phyloP scores from a whole-genome alignment of 1,140 invertebrate genomes.

The Tribolium madens region DNA sequence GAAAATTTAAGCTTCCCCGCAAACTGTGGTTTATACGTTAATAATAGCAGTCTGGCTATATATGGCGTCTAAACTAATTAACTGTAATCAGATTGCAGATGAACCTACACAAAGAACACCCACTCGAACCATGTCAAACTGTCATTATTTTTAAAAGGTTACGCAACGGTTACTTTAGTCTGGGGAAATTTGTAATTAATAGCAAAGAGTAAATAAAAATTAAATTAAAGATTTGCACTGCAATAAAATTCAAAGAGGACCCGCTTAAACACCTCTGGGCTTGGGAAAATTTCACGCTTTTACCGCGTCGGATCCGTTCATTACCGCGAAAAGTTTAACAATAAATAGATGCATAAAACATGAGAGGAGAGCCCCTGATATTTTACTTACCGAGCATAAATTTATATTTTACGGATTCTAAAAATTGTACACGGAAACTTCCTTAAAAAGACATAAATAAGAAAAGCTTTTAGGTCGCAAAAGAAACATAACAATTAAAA shows the following conservation, averaged over 20 bases:
- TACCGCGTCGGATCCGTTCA: conserved; percentile 13
- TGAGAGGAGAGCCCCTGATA: conserved; percentile 29
- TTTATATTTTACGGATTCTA: conserved; percentile 31
- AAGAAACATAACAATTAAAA: conserved; percentile 50
- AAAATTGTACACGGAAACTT: conserved; percentile 40
- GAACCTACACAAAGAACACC: neutral
- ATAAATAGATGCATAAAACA: conserved; percentile 38
- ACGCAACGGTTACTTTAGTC: neutral
- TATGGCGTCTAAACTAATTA: neutral
- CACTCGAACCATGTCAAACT: neutral
- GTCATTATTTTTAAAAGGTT: neutral
- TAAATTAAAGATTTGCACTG: neutral
- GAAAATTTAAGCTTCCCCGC: neutral
- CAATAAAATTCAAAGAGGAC: conserved; percentile 27
- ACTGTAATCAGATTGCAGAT: neutral
- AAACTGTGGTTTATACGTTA: neutral
- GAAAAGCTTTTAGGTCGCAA: conserved; percentile 43
- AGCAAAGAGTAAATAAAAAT: neutral
- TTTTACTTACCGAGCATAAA: conserved; percentile 24
- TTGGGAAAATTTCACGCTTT: conserved; percentile 26
- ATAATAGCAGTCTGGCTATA: neutral
- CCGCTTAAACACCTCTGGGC: conserved; percentile 33
- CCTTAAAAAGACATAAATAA: conserved; percentile 44
- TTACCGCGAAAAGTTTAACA: conserved; percentile 35
- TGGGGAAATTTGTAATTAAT: neutral